Evolutionary conservation across 2,888 invertebrate species (phyloP).

Genomic region (Epicampocera succincta): DNA sequence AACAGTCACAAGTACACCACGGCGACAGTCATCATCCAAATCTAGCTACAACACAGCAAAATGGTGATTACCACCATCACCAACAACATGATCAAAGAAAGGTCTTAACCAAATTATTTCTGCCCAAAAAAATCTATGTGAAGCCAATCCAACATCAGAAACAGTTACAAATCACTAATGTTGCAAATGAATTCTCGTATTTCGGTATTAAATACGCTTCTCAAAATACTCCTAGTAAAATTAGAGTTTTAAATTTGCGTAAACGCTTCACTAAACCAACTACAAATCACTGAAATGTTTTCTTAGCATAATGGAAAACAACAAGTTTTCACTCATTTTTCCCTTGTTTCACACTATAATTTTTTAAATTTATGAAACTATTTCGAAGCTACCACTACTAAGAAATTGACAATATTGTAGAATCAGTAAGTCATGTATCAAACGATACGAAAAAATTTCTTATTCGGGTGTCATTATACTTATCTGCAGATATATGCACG

Average conservation of each 20-base stretch:
- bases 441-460: too few species aligned
- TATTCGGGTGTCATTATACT: too few species aligned
- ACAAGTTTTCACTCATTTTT: too few species aligned
- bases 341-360: too few species aligned
- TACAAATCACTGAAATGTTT: constrained; percentile 36
- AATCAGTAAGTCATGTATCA: too few species aligned
- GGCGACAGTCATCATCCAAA: neutral
- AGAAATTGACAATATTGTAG: too few species aligned
- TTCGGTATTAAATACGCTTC: constrained; percentile 15
- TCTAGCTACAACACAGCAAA: constrained; percentile 23
- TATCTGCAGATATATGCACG: too few species aligned
- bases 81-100: constrained; percentile 57
- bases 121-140: constrained; percentile 50
- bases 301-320: neutral
- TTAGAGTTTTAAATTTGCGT: constrained; percentile 43
- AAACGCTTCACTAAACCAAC: constrained; percentile 36
- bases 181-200: constrained; percentile 23
- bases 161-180: constrained; percentile 22
- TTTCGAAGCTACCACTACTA: too few species aligned
- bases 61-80: constrained; percentile 45
- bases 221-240: constrained; percentile 31
- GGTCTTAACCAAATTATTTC: constrained; percentile 51
- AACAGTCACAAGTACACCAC: constrained; percentile 22
- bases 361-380: too few species aligned
- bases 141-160: constrained; percentile 44